phyloP scores from a whole-genome alignment of 2,888 invertebrate species.

The Blomia tropicalis region DNA sequence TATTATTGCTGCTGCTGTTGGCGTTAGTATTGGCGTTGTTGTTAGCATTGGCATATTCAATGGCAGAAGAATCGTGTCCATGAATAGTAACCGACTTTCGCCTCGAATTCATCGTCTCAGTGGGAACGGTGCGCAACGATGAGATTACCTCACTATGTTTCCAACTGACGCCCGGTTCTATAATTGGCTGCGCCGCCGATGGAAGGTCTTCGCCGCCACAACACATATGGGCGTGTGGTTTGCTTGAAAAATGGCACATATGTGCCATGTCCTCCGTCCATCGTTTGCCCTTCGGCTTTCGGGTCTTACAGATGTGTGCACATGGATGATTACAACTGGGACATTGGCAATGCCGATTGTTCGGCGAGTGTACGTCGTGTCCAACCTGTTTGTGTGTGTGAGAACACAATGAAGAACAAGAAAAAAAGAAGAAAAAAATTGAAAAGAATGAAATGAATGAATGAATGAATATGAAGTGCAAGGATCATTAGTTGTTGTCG shows the following conservation, averaged over 20 bases:
- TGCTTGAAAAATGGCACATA: constrained; percentile 27
- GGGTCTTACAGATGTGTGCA: constrained; percentile 25
- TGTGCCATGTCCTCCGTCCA: constrained; percentile 25
- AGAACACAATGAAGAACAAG: neutral
- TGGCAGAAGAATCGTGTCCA: neutral
- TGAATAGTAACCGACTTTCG: constrained; percentile 19
- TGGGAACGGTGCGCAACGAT: constrained; percentile 18
- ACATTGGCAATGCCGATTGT: constrained; percentile 26
- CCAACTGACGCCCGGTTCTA: constrained; percentile 18
- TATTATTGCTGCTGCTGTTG: no score
- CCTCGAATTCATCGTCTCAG: neutral
- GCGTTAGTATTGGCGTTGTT: neutral
- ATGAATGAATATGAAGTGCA: neutral
- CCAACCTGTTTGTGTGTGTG: no score
- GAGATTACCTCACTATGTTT: neutral
- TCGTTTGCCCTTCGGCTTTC: constrained; percentile 23
- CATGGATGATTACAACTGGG: constrained; percentile 27
- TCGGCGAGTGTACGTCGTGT: constrained; percentile 26
- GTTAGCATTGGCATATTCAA: neutral
- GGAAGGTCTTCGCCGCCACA: constrained; percentile 27
- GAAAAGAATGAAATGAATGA: no score
- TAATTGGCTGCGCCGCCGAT: constrained; percentile 13
- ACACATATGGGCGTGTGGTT: constrained; percentile 26
- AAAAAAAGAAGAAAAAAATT: neutral
- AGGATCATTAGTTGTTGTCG: no score